phyloP scores from a whole-genome alignment of 1,140 invertebrate species.

The Drosophila bocki region DNA sequence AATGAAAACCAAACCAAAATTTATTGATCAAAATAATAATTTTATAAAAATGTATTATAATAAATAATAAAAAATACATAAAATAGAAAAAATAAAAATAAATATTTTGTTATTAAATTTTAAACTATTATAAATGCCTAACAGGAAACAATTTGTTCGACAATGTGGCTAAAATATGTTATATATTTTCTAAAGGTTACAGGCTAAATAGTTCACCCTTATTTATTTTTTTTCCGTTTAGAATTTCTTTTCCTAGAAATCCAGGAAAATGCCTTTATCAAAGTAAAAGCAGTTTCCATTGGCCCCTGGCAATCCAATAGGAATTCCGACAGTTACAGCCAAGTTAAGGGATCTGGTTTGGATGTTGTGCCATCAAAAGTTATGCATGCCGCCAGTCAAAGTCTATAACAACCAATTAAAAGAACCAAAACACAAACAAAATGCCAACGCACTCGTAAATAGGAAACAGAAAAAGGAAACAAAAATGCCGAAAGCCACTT shows the following conservation, averaged over 20 bases:
- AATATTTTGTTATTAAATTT: too few species aligned
- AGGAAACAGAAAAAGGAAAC: not conserved
- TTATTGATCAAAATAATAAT: too few species aligned
- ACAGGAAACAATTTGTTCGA: not conserved
- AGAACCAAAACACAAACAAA: slow-evolving; percentile 15
- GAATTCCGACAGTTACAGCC: not conserved
- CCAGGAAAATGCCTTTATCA: not conserved
- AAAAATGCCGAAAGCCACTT: slow-evolving; percentile 4
- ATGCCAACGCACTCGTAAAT: slow-evolving; percentile 1
- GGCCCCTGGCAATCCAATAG: not conserved
- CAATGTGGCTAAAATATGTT: not conserved
- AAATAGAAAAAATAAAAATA: too few species aligned
- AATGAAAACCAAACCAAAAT: not conserved
- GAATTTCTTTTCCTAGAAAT: not conserved
- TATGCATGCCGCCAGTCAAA: slow-evolving; percentile 6
- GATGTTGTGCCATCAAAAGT: slow-evolving; percentile 14
- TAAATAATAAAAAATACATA: too few species aligned
- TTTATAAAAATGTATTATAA: not conserved
- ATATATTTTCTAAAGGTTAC: not conserved
- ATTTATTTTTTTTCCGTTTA: not conserved
- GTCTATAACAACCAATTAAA: slow-evolving; percentile 41
- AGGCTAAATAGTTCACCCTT: not conserved
- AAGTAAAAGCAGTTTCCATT: not conserved
- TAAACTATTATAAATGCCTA: not conserved
- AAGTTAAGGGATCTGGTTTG: slow-evolving; percentile 4